A percentile compares a stretch with the other conserved stretches of the same genome.
phyloP scores from a whole-genome alignment of 2,797 vertebrate species.

The Sphenopsis melanotis region DNA sequence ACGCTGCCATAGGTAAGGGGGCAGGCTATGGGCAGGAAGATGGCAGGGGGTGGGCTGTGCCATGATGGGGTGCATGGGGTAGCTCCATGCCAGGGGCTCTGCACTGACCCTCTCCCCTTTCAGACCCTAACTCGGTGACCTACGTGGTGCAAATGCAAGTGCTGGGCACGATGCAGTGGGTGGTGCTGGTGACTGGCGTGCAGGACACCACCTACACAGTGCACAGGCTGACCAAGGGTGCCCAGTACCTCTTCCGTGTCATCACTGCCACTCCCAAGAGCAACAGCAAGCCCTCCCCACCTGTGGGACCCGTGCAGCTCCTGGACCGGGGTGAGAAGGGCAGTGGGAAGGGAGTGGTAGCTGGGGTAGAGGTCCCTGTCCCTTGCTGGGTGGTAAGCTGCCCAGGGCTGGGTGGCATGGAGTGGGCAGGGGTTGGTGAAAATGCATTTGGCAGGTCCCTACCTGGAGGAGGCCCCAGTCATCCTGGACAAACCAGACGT shows the following conservation, averaged over 20 bases:
- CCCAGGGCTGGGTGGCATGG: not conserved
- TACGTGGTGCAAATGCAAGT: slow-evolving; percentile 95
- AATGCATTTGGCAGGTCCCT: slow-evolving; percentile 77
- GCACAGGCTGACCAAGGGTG: slow-evolving; percentile 84
- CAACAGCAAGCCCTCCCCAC: slow-evolving; percentile 90
- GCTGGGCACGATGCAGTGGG: slow-evolving; percentile 92
- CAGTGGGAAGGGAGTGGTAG: not conserved
- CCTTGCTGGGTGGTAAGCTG: not conserved
- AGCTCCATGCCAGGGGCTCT: not conserved
- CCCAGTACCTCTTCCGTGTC: slow-evolving; percentile 89
- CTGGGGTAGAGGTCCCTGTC: not conserved
- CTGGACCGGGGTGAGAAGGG: slow-evolving; percentile 77
- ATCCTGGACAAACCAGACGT: slow-evolving; percentile 91
- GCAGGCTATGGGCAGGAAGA: not conserved
- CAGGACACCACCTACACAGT: slow-evolving; percentile 83
- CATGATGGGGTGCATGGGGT: accelerated
- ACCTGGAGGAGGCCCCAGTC: slow-evolving; percentile 85
- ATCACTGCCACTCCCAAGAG: slow-evolving; percentile 89
- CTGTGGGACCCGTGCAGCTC: slow-evolving; percentile 86
- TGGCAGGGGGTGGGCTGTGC: not conserved
- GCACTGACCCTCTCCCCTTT: not conserved
- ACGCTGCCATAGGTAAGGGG: slow-evolving; percentile 89
- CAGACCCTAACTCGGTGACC: slow-evolving; percentile 87
- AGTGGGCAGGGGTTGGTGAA: not conserved
- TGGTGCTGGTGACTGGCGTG: slow-evolving; percentile 83